These are phyloP conservation scores for Ectropis crepuscularia DNA, from an alignment of 2,888 invertebrate genomes.

Conservation along the genomic window DNA sequence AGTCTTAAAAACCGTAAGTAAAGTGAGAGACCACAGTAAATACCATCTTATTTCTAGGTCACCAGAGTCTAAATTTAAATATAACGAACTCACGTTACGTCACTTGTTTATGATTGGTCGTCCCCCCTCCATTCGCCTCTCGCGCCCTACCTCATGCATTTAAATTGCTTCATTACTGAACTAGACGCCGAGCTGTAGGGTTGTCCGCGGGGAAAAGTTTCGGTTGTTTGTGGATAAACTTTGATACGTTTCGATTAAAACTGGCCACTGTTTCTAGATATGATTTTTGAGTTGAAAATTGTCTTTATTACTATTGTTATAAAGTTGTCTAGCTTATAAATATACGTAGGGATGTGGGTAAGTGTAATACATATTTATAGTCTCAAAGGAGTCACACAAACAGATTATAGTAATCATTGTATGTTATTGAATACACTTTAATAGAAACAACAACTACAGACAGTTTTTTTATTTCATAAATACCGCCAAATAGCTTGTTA, in stretches of 20 bases:
- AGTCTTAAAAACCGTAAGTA: conserved; percentile 40
- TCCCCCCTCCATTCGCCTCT: conserved; percentile 79
- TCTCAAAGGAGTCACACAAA: too few species aligned
- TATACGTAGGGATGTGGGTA: too few species aligned
- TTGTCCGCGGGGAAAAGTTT: conserved; percentile 70
- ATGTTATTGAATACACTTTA: too few species aligned
- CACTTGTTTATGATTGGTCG: conserved; percentile 48
- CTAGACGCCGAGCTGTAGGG: conserved; percentile 79
- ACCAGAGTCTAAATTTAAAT: conserved; percentile 45
- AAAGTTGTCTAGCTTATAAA: too few species aligned
- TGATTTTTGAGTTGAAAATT: conserved; percentile 29
- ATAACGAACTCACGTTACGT: conserved; percentile 45
- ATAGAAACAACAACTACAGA: too few species aligned
- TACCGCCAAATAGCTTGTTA: too few species aligned
- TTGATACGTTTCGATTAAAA: conserved; percentile 40
- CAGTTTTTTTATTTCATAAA: too few species aligned
- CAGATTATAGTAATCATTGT: too few species aligned
- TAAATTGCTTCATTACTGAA: conserved; percentile 86
- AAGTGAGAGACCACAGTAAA: conserved; percentile 33
- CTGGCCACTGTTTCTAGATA: conserved; percentile 45
- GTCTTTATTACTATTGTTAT: conserved; percentile 8
- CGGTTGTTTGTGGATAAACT: conserved; percentile 45
- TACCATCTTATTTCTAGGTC: rapidly evolving
- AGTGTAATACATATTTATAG: too few species aligned
- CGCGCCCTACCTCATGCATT: conserved; percentile 86